Percentiles rank a stretch among this genome's conserved stretches.
These are phyloP conservation scores for Thera britannica DNA, from an alignment of 2,888 invertebrate species.

Conservation along the genomic window DNA sequence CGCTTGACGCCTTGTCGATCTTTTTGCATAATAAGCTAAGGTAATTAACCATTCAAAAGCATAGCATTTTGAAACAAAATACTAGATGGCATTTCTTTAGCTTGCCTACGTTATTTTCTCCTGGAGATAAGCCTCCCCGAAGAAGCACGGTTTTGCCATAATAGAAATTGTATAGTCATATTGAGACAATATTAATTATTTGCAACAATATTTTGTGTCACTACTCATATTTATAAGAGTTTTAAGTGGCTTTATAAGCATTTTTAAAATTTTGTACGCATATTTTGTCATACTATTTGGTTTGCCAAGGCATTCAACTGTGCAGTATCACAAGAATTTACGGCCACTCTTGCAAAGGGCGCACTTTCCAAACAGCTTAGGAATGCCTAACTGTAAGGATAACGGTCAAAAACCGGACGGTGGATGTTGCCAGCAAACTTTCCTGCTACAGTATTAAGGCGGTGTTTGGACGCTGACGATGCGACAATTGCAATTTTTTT, in stretches of 20 bases:
- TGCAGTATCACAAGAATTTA: constrained; percentile 27
- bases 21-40: constrained; percentile 15
- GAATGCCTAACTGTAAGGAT: constrained; percentile 26
- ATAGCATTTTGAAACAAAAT: not conserved
- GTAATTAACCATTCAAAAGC: constrained; percentile 7
- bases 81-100: too few relatives aligned
- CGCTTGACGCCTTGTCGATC: constrained; percentile 36
- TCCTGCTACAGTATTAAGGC: constrained; percentile 18
- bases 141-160: too few relatives aligned
- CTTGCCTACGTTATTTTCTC: too few relatives aligned
- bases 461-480: constrained; percentile 2
- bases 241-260: too few relatives aligned
- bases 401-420: constrained; percentile 28
- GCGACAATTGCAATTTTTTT: too few relatives aligned
- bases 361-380: constrained; percentile 29
- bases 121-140: too few relatives aligned
- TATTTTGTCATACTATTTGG: constrained; percentile 7
- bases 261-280: too few relatives aligned
- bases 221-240: too few relatives aligned
- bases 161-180: too few relatives aligned
- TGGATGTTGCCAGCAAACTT: constrained; percentile 30
- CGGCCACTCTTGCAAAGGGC: constrained; percentile 22
- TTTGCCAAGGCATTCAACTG: constrained; percentile 13
- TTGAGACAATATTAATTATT: too few relatives aligned
- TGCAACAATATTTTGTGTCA: too few relatives aligned